Evolutionary conservation across 2,797 vertebrate species (phyloP).

Genomic region (Urosaurus nigricauda): DNA sequence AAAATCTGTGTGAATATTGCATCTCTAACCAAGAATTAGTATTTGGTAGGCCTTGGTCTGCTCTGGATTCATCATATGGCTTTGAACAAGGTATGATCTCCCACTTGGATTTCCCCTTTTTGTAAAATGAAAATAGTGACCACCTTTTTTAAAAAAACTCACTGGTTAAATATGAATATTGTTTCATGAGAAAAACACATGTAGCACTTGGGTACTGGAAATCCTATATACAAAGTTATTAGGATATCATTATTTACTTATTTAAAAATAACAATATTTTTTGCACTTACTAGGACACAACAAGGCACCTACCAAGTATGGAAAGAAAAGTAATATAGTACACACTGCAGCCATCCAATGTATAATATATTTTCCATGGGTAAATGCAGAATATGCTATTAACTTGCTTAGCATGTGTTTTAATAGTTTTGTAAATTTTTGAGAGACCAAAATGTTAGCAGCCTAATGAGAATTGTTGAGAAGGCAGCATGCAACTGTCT

Average conservation of each 20-base stretch:
- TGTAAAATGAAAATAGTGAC: background rate
- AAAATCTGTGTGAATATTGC: background rate
- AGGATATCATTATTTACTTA: rapidly evolving
- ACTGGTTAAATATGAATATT: background rate
- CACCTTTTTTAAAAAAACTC: background rate
- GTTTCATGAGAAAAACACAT: background rate
- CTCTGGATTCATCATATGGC: background rate
- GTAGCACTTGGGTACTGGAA: background rate
- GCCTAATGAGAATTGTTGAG: conserved; percentile 1
- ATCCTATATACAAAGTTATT: background rate
- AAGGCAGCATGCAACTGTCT: conserved; percentile 22
- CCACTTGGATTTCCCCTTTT: background rate
- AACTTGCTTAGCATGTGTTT: conserved; percentile 35
- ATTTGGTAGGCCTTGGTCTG: background rate
- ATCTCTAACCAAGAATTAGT: background rate
- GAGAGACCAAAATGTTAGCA: conserved; percentile 14
- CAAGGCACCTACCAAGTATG: background rate
- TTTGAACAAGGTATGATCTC: background rate
- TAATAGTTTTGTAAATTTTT: conserved; percentile 19
- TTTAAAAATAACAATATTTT: background rate
- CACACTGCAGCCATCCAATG: conserved; percentile 18
- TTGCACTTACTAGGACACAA: background rate
- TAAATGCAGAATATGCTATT: conserved; percentile 36
- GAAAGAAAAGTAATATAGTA: conserved; percentile 7
- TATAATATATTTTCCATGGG: background rate